Evolutionary conservation across 1,140 invertebrate genomes (phyloP), one percentile per base, ranked within the genome.

Genomic region (Pissodes strobi): DNA sequence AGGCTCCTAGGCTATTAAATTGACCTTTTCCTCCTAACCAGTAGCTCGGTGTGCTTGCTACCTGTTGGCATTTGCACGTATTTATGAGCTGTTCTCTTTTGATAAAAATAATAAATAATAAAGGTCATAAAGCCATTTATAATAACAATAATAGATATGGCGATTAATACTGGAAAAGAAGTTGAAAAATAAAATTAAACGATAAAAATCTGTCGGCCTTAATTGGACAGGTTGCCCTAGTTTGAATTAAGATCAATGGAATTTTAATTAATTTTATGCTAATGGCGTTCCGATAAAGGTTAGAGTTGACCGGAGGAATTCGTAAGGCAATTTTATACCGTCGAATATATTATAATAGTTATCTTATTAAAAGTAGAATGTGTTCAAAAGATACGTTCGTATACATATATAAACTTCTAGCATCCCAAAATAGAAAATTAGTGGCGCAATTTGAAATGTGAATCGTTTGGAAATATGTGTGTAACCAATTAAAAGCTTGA

Each of bases 51-150:
- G 30, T 34, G 30, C n/a, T n/a, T n/a, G n/a, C 30, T 34, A 34
- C 30, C 30, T 34, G 30, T 34, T 34, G 30, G 30, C 30, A 34
- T 34, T 34, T 34, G n/a, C 30, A 34, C 6, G 30, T n/a, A 34
- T 34, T 34, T 34, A 34, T 13, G 17, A 43, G 17, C 17, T n/a
- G 41, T 43, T 43, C 17, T 9, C 41, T 43, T 43, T 34, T 34
- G 30, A 34, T 34, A 8, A 17, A 43, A 43, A 43, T 43, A 8
- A 13, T 12, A 43, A 43, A 43, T 13, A 43, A 43, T 15, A 43
- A 43, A 43, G 41, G 41, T 43, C 41, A 43, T 9, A 17, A 15
- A n/a, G 41, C n/a, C 41, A 18, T 37, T 37, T 37, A 37, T 37
- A 9, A 37, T 37, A 37, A 37, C 30, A 37, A 37, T 37, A 37